phyloP scores from a whole-genome alignment of 2,888 invertebrate species.

The Onchidella celtica region DNA sequence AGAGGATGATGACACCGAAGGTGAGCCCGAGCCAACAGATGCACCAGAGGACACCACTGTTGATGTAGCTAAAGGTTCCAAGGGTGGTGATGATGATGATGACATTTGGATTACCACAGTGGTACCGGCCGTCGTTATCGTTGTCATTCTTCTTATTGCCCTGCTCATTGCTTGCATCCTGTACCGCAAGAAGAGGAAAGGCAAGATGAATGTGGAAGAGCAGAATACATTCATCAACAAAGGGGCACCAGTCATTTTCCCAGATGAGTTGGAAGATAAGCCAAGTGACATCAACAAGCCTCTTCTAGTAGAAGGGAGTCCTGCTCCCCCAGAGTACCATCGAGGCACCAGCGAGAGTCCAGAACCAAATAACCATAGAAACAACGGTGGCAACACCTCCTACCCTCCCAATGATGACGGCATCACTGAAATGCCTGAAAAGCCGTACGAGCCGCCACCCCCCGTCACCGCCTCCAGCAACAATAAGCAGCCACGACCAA shows the following conservation, averaged over 20 bases:
- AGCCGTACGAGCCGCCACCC: constrained; percentile 72
- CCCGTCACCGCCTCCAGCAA: constrained; percentile 69
- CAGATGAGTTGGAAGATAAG: constrained; percentile 95
- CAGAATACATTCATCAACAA: constrained; percentile 83
- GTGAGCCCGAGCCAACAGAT: constrained; percentile 32
- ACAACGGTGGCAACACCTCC: constrained; percentile 21
- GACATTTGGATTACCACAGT: constrained; percentile 87
- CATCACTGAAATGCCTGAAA: constrained; percentile 64
- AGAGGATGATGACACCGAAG: constrained; percentile 2
- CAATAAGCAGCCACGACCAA: constrained; percentile 70
- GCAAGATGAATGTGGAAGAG: constrained; percentile 90
- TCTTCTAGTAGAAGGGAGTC: constrained; percentile 96
- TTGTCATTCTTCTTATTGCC: constrained; percentile 92
- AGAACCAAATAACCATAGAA: constrained; percentile 51
- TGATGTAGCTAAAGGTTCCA: constrained; percentile 53
- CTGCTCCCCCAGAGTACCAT: constrained; percentile 80
- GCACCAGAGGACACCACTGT: constrained; percentile 47
- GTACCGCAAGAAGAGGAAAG: constrained; percentile 89
- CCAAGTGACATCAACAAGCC: constrained; percentile 90
- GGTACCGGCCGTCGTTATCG: constrained; percentile 89
- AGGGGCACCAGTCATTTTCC: constrained; percentile 95
- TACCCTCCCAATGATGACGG: constrained; percentile 62
- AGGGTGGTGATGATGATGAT: constrained; percentile 63
- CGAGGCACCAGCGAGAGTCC: constrained; percentile 71
- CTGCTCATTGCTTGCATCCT: constrained; percentile 93